phyloP scores from a whole-genome alignment of 1,140 invertebrate genomes.

The Heterodera schachtii region DNA sequence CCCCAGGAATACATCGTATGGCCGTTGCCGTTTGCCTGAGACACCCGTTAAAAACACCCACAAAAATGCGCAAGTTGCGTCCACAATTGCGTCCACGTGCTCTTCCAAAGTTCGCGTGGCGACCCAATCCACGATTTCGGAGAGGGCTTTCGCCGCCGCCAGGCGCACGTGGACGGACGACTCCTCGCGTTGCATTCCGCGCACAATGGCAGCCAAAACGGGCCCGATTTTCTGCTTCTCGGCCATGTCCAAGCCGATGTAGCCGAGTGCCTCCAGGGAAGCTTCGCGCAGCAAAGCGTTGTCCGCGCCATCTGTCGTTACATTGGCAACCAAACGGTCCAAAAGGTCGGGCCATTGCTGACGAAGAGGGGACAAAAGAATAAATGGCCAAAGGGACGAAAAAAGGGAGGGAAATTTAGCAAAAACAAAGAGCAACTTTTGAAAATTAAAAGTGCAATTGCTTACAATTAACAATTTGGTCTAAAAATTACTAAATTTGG shows the following conservation, averaged over 20 bases:
- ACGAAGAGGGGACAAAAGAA: conserved; percentile 1
- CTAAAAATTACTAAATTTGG: no score
- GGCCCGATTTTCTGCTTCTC: conserved; percentile 87
- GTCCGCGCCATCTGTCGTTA: conserved; percentile 69
- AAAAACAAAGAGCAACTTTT: no score
- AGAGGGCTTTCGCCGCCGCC: conserved; percentile 66
- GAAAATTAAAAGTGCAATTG: no score
- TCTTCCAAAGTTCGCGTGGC: conserved; percentile 36
- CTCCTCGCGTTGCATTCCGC: conserved; percentile 87
- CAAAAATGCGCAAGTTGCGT: conserved; percentile 52
- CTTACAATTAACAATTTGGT: no score
- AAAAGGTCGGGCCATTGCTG: conserved; percentile 80
- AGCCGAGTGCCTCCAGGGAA: conserved; percentile 92
- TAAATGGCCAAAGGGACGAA: no score
- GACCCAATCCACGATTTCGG: conserved; percentile 55
- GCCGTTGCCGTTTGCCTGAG: no score
- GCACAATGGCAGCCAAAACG: conserved; percentile 96
- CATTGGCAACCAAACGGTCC: conserved; percentile 81
- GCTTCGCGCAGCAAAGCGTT: conserved; percentile 83
- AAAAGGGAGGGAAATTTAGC: neutral
- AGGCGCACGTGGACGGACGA: conserved; percentile 72
- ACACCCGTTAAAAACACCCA: conserved; percentile 26
- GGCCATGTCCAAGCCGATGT: conserved; percentile 78
- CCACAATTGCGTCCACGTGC: conserved; percentile 45
- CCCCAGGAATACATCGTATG: neutral